phyloP scores from a whole-genome alignment of 2,888 invertebrate genomes.

The Ectobius pallidus region DNA sequence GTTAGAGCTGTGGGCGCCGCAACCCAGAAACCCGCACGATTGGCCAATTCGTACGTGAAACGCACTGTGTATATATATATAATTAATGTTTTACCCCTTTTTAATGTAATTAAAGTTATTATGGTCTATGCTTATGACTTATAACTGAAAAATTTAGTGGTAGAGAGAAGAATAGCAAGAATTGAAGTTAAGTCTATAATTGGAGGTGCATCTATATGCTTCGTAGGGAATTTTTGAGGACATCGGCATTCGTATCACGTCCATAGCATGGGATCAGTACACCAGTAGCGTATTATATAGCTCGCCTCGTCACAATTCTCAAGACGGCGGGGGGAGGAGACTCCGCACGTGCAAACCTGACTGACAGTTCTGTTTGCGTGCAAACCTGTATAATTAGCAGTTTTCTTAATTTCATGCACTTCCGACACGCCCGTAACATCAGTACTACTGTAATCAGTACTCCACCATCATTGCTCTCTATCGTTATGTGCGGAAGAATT shows the following conservation, averaged over 20 bases:
- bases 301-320: constrained; percentile 25
- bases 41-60: no score
- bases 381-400: not conserved
- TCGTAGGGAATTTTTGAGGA: not conserved
- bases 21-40: no score
- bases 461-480: not conserved
- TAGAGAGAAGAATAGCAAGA: not conserved
- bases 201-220: not conserved
- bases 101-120: no score
- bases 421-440: constrained; percentile 7
- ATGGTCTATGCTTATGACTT: no score
- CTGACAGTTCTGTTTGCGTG: not conserved
- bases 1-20: no score
- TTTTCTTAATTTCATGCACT: constrained; percentile 13
- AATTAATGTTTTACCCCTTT: no score
- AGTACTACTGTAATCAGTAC: not conserved
- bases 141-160: no score
- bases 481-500: no score
- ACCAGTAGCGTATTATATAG: constrained; percentile 27
- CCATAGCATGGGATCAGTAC: constrained; percentile 13
- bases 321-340: not conserved
- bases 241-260: not conserved
- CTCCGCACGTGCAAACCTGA: not conserved
- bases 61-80: no score
- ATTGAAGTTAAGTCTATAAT: not conserved